Evolutionary conservation across 1,140 invertebrate genomes (phyloP).

Genomic region (Meloidogyne floridensis): DNA sequence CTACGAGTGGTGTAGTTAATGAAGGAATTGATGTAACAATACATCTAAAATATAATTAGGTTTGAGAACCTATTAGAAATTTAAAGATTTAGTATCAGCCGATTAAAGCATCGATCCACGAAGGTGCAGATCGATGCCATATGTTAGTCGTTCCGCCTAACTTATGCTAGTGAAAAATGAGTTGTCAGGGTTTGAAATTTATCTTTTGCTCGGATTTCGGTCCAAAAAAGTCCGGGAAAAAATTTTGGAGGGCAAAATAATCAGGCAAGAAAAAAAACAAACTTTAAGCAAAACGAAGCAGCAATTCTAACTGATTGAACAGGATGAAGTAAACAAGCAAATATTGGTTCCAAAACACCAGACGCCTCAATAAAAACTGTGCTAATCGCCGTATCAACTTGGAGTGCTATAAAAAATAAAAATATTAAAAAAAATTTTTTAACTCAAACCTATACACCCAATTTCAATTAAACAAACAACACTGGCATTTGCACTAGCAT

Average conservation of each 20-base stretch:
- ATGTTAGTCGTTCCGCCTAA: too few species aligned
- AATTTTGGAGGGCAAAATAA: too few species aligned
- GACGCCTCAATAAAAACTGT: conserved; percentile 83
- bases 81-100: too few species aligned
- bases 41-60: conserved; percentile 67
- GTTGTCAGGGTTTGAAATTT: too few species aligned
- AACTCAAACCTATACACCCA: conserved; percentile 72
- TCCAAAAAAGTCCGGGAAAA: too few species aligned
- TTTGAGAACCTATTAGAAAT: too few species aligned
- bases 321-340: conserved; percentile 85
- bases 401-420: conserved; percentile 56
- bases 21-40: conserved; percentile 89
- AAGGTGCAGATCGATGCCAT: too few species aligned
- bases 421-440: background rate
- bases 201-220: too few species aligned
- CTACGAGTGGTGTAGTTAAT: conserved; percentile 87
- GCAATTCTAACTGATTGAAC: conserved; percentile 85
- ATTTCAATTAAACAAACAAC: conserved; percentile 83
- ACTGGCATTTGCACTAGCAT: conserved; percentile 57
- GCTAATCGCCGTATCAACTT: conserved; percentile 86
- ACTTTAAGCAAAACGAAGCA: conserved; percentile 86
- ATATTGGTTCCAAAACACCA: conserved; percentile 74
- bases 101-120: too few species aligned
- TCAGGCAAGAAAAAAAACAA: background rate
- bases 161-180: too few species aligned